Conservation (phyloP, 2,797 vertebrate genomes). For the Champsocephalus gunnari region DNA sequence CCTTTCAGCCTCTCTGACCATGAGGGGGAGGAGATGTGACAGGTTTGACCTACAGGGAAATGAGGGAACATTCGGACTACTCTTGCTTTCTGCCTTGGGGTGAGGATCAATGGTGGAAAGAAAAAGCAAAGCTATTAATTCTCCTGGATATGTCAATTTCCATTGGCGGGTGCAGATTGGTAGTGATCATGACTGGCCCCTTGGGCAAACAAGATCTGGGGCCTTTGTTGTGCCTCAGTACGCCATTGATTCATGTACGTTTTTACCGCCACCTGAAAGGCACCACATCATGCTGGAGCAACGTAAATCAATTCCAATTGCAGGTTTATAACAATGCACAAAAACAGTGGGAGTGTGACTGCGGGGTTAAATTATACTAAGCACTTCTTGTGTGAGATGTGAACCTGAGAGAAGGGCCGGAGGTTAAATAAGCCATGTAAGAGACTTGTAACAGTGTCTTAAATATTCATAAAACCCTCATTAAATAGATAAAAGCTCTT, state of each 20-base stretch:
- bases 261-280: slow-evolving; percentile 72
- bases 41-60: slow-evolving; percentile 75
- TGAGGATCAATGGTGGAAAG: slow-evolving; percentile 71
- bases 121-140: slow-evolving; percentile 79
- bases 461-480: slow-evolving; percentile 63
- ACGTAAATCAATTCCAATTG: slow-evolving; percentile 78
- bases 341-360: slow-evolving; percentile 40
- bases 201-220: slow-evolving; percentile 56
- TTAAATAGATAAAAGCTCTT: slow-evolving; percentile 47
- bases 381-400: slow-evolving; percentile 14
- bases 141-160: slow-evolving; percentile 78
- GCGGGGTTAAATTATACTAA: slow-evolving; percentile 53
- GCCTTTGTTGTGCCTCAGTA: slow-evolving; percentile 68
- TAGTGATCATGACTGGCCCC: slow-evolving; percentile 72
- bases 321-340: slow-evolving; percentile 53
- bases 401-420: slow-evolving; percentile 29
- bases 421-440: slow-evolving; percentile 59
- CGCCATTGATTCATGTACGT: slow-evolving; percentile 74
- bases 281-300: slow-evolving; percentile 34
- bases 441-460: slow-evolving; percentile 44
- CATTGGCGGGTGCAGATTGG: slow-evolving; percentile 71
- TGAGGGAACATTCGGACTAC: slow-evolving; percentile 62
- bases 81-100: slow-evolving; percentile 67
- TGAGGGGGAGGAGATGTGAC: slow-evolving; percentile 64
- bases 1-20: slow-evolving; percentile 64